Conservation (phyloP, 2,888 invertebrate species). For the Ectropis crepuscularia region DNA sequence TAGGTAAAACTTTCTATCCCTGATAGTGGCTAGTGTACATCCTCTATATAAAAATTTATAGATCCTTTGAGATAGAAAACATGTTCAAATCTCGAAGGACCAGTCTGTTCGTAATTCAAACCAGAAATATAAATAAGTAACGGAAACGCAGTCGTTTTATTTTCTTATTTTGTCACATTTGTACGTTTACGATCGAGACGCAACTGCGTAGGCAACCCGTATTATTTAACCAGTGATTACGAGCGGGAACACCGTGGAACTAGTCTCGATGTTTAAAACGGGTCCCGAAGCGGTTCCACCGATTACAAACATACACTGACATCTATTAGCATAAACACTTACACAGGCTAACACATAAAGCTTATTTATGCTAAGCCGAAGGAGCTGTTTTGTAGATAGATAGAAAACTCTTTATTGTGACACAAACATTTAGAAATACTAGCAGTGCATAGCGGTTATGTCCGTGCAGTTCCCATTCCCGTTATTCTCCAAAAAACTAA, state of each 20-base stretch:
- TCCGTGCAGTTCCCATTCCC: too few species aligned
- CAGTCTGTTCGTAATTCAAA: slow-evolving; percentile 18
- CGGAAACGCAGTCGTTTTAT: slow-evolving; percentile 34
- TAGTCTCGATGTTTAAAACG: slow-evolving; percentile 37
- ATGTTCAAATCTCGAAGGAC: slow-evolving; percentile 32
- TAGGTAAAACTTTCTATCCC: too few species aligned
- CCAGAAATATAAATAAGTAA: slow-evolving; percentile 34
- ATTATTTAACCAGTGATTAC: slow-evolving; percentile 34
- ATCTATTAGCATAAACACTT: slow-evolving; percentile 41
- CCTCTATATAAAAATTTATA: too few species aligned
- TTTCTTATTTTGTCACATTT: slow-evolving; percentile 37
- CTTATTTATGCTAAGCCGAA: too few species aligned
- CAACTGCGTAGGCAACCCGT: slow-evolving; percentile 21
- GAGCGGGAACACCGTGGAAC: slow-evolving; percentile 31
- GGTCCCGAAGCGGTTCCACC: slow-evolving; percentile 40
- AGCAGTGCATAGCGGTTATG: too few species aligned
- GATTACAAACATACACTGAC: slow-evolving; percentile 38
- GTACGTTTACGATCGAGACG: slow-evolving; percentile 29
- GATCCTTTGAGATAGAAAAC: slow-evolving; percentile 27
- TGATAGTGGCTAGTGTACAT: too few species aligned
- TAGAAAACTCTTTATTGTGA: too few species aligned
- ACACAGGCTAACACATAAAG: slow-evolving; percentile 1
- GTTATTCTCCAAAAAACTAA: too few species aligned
- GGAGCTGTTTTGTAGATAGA: too few species aligned
- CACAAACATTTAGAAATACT: too few species aligned